phyloP scores from a whole-genome alignment of 2,888 invertebrate genomes.

The Digitonthophagus gazella region DNA sequence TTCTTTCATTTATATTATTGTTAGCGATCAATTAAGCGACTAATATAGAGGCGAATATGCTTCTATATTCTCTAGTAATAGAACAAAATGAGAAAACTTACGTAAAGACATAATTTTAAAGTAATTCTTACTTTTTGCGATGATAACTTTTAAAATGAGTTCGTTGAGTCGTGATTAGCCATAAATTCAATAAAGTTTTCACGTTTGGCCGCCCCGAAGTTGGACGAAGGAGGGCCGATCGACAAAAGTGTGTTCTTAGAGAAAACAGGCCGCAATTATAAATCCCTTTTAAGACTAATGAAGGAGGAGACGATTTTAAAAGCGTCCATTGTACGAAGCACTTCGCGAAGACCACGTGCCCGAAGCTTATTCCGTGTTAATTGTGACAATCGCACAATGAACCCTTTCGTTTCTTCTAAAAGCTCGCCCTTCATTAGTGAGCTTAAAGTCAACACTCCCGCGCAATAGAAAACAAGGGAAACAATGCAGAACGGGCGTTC shows the following conservation, averaged over 20 bases:
- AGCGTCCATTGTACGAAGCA: background rate
- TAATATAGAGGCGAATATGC: too few species aligned
- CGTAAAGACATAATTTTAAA: too few species aligned
- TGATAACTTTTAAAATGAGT: background rate
- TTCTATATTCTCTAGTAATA: too few species aligned
- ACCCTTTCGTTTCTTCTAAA: conserved; percentile 11
- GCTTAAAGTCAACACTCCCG: conserved; percentile 13
- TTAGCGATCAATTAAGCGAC: too few species aligned
- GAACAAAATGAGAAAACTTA: too few species aligned
- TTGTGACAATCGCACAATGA: conserved; percentile 13
- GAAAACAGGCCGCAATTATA: background rate
- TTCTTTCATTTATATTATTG: too few species aligned
- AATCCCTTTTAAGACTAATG: background rate
- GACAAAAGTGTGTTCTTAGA: background rate
- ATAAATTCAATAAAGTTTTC: background rate
- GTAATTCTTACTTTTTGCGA: too few species aligned
- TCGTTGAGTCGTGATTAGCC: background rate
- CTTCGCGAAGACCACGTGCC: background rate
- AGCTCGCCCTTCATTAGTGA: conserved; percentile 10
- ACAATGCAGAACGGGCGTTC: conserved; percentile 7
- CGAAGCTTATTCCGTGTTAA: conserved; percentile 11
- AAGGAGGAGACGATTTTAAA: background rate
- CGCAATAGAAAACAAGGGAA: conserved; percentile 7
- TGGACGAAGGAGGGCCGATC: background rate
- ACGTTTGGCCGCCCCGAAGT: background rate